phyloP scores from a whole-genome alignment of 2,888 invertebrate genomes.

The Drosophila pseudotakahashii region DNA sequence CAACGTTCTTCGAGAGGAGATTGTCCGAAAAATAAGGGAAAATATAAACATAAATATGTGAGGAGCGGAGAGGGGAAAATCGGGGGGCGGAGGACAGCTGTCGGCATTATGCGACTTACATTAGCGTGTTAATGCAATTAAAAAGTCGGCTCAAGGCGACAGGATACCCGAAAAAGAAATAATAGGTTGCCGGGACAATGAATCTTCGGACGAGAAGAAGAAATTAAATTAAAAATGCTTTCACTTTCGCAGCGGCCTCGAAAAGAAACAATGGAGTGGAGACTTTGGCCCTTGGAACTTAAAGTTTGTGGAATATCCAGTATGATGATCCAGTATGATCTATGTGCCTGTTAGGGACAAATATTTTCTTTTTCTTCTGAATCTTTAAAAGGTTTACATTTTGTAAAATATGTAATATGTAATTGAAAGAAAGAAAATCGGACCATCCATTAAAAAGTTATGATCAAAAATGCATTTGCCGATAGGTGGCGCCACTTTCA shows the following conservation, averaged over 20 bases:
- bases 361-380: not conserved
- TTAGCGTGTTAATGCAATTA: conserved; percentile 79
- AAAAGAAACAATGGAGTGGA: not conserved
- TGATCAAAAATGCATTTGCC: no score
- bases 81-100: conserved; percentile 10
- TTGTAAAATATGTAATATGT: no score
- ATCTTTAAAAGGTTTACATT: no score
- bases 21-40: conserved; percentile 29
- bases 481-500: no score
- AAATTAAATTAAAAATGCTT: conserved; percentile 73
- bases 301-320: conserved; percentile 11
- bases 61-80: conserved; percentile 58
- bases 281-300: not conserved
- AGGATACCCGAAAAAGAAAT: conserved; percentile 39
- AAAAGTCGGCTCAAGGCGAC: conserved; percentile 66
- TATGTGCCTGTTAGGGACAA: not conserved
- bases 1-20: conserved; percentile 55
- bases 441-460: no score
- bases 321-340: not conserved
- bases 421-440: no score
- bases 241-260: conserved; percentile 34
- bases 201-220: conserved; percentile 31
- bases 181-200: conserved; percentile 55
- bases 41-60: conserved; percentile 73
- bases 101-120: conserved; percentile 73